phyloP scores from a whole-genome alignment of 1,140 invertebrate genomes.

The Galendromus occidentalis region DNA sequence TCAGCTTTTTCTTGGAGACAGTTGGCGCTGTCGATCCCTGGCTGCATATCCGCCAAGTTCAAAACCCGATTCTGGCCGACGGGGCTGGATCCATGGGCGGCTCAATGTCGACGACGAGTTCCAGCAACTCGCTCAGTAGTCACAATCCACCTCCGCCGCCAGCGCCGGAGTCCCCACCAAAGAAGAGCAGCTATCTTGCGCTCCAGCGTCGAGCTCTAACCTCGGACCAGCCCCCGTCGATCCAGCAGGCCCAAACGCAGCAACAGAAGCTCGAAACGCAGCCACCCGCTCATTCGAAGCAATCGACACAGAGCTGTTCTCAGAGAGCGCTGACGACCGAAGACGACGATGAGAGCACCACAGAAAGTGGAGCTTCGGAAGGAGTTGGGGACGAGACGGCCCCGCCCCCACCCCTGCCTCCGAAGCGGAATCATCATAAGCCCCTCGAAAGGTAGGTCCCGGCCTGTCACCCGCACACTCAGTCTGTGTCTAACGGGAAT shows the following conservation, averaged over 20 bases:
- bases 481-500: too few relatives aligned
- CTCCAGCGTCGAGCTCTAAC: background rate
- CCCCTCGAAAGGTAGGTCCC: conserved; percentile 1
- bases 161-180: conserved; percentile 7
- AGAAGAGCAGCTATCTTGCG: background rate
- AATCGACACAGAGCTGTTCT: too few relatives aligned
- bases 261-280: too few relatives aligned
- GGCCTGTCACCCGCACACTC: too few relatives aligned
- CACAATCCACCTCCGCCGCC: background rate
- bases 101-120: conserved; percentile 3
- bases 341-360: too few relatives aligned
- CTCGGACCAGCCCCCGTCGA: too few relatives aligned
- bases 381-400: background rate
- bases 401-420: background rate
- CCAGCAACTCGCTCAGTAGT: background rate
- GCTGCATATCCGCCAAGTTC: conserved; percentile 20
- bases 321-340: too few relatives aligned
- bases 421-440: background rate
- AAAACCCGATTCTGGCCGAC: conserved; percentile 18
- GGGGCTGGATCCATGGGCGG: background rate
- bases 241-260: too few relatives aligned
- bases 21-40: conserved; percentile 18
- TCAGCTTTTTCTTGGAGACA: conserved; percentile 4
- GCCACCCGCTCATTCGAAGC: too few relatives aligned
- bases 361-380: too few relatives aligned